These are phyloP conservation scores for Parauchenoglanis ngamensis DNA, from an alignment of 2,797 vertebrate genomes.

Conservation along the genomic window DNA sequence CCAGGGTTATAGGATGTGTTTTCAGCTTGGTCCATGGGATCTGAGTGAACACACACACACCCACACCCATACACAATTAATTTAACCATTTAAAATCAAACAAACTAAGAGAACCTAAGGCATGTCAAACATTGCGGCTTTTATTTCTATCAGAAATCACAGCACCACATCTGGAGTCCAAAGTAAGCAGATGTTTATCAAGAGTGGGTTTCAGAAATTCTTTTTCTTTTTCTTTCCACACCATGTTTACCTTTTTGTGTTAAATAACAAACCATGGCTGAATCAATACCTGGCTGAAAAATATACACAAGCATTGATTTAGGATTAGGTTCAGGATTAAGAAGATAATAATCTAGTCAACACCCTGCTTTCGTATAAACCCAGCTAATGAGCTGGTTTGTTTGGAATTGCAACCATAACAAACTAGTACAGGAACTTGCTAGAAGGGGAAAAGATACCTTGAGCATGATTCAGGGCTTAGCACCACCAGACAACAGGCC, in stretches of 20 bases:
- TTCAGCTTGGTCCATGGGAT: constrained; percentile 99
- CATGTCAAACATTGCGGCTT: background rate
- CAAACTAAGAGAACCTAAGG: background rate
- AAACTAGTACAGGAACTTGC: background rate
- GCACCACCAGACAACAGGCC: background rate
- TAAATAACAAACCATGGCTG: background rate
- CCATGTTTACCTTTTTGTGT: background rate
- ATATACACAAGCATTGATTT: background rate
- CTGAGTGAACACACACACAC: constrained; percentile 65
- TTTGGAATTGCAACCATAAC: background rate
- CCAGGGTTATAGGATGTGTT: constrained; percentile 94
- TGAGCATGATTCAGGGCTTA: background rate
- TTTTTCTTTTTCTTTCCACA: background rate
- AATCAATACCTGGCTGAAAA: background rate
- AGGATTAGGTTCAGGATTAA: background rate
- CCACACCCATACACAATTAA: background rate
- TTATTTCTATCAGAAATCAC: background rate
- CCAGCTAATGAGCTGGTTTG: background rate
- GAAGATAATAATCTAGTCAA: background rate
- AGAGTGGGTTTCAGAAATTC: background rate
- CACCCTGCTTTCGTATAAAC: background rate
- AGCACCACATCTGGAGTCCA: background rate
- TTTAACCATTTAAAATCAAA: background rate
- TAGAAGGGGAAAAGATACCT: background rate
- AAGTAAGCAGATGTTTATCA: background rate